Base-by-base conservation (phyloP, 2,888 invertebrate genomes). In the Pristionchus japonicus region DNA sequence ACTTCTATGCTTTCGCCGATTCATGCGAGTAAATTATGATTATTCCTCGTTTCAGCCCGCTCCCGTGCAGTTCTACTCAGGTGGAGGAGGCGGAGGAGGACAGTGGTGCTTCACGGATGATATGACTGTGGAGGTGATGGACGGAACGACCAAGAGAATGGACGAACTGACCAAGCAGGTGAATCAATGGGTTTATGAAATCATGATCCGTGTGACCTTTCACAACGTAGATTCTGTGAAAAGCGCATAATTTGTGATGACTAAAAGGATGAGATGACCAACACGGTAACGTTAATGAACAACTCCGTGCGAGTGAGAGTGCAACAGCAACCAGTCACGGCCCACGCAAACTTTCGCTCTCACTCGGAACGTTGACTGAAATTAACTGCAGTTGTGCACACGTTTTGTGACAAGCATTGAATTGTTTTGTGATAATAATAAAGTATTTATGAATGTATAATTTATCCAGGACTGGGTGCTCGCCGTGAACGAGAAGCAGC, bases 71-170 rank as follows among this genome's bases (percentile, higher is more conserved):
- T 34, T 20, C 70, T 70, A 37, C 70, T 31, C 31, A 31, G 37
- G 70, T 37, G 70, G 70, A 9, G 80, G 80, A n/a, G 37, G 27
- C n/a, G 91, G 90, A 15, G 89, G 90, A 20, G 88, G 89, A 57
- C 90, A 90, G 82, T 93, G 90, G 74, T 94, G 93, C 89, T 94
- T 93, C 89, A 88, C 92, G 23, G 92, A 88, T 15, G 93, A 93
- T 88, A 92, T 93, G 57, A 83, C 74, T 20, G 93, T 93, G 17
- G 70, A 77, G 17, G 52, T 88, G 52, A 61, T 17, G 34, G 88
- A 89, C 86, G 92, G 92, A 20, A 52, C 61, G 20, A 52, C 43
- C 31, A 93, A 92, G 84, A 89, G 93, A 86, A 93, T 94, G 93
- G 93, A 94, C 88, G 90, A 94, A 87, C 86, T 94, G 47, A 89